Evolutionary conservation across 2,113 vertebrate species (phyloP).

Genomic region (Collichthys lucidus): DNA sequence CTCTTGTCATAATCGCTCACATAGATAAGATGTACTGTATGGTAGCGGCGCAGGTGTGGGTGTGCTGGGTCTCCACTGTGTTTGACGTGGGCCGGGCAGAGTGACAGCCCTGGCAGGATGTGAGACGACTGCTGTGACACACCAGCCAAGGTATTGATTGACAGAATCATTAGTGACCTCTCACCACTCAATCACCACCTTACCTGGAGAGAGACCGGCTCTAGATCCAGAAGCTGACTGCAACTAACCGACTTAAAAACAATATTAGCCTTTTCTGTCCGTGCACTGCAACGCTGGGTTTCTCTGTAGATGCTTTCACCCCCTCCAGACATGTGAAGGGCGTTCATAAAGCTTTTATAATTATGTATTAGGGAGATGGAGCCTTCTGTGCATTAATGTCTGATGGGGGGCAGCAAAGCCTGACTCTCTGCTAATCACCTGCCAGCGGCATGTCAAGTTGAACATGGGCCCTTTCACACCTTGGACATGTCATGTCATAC

Average conservation of each 20-base stretch:
- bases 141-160: constrained; percentile 61
- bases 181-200: constrained; percentile 49
- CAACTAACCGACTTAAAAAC: neutral
- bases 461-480: constrained; percentile 67
- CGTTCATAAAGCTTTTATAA: constrained; percentile 63
- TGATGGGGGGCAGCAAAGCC: constrained; percentile 58
- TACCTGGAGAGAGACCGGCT: neutral
- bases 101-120: constrained; percentile 54
- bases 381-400: constrained; percentile 50
- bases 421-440: constrained; percentile 73
- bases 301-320: constrained; percentile 13
- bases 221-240: constrained; percentile 17
- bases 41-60: constrained; percentile 18
- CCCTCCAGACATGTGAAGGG: constrained; percentile 69
- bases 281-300: neutral
- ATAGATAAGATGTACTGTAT: constrained; percentile 37
- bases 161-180: constrained; percentile 74
- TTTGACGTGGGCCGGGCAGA: constrained; percentile 29
- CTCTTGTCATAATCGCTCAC: constrained; percentile 51
- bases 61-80: constrained; percentile 27
- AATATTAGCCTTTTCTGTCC: neutral
- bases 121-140: constrained; percentile 47
- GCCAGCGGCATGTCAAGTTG: constrained; percentile 61
- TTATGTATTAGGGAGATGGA: constrained; percentile 56
- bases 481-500: constrained; percentile 61